phyloP scores from a whole-genome alignment of 2,113 vertebrate species.

The Entelurus aequoreus region DNA sequence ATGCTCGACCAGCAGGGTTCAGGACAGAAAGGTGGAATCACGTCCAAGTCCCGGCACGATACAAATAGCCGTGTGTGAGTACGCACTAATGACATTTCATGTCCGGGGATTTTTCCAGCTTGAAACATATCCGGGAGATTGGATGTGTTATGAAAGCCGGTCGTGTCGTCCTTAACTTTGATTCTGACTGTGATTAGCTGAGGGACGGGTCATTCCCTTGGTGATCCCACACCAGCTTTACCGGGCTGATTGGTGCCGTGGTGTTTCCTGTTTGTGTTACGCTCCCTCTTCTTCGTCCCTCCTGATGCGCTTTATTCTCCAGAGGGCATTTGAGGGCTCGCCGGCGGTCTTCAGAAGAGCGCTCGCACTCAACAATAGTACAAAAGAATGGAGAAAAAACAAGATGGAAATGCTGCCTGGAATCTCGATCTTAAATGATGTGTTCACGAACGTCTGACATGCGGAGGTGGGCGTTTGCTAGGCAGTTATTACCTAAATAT shows the following conservation, averaged over 20 bases:
- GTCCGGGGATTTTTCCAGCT: conserved; percentile 42
- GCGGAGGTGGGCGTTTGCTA: neutral
- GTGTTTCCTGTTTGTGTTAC: conserved; percentile 21
- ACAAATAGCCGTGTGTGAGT: too few species aligned
- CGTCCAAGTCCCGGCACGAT: too few species aligned
- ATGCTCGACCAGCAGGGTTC: too few species aligned
- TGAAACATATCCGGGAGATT: conserved; percentile 50
- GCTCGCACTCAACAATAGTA: conserved; percentile 9
- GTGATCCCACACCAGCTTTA: conserved; percentile 52
- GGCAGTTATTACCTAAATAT: neutral
- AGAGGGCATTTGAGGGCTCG: conserved; percentile 26
- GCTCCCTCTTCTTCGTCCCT: conserved; percentile 13
- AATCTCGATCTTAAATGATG: conserved; percentile 46
- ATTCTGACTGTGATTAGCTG: conserved; percentile 60
- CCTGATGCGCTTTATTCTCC: conserved; percentile 12
- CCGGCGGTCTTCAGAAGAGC: neutral
- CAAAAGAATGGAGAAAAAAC: conserved; percentile 2
- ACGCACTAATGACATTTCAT: conserved; percentile 50
- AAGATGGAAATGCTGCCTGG: conserved; percentile 34
- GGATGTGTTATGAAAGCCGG: conserved; percentile 49
- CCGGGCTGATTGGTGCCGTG: conserved; percentile 38
- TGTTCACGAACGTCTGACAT: conserved; percentile 15
- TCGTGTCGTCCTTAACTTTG: conserved; percentile 53
- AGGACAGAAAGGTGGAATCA: too few species aligned
- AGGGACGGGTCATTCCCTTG: conserved; percentile 55